Evolutionary conservation across 2,113 vertebrate genomes (phyloP), one percentile per base, ranked within the genome.

Genomic region (Ciconia maguari): DNA sequence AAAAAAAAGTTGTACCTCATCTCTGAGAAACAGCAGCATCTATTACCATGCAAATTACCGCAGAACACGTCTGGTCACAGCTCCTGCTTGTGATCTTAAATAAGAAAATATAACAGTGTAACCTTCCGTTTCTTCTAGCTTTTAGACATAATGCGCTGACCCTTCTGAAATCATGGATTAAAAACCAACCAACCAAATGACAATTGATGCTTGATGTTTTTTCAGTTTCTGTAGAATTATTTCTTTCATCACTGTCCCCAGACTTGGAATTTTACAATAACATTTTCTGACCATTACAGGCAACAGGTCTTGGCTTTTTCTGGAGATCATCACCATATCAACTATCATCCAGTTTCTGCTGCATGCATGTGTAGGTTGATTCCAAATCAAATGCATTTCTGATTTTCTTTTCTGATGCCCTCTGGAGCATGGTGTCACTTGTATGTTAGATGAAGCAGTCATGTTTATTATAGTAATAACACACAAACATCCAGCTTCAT

Each of bases 31-130:
- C 70, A 77, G 90, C 90, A 92, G 36, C 70, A 46, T 64, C 65
- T 61, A 66, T 62, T 90, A 57, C 64, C 82, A 90, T 93, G 92
- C 83, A 93, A 95, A 80, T 94, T 78, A 76, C 54, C 58, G n/a
- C 81, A 86, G 77, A 95, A 74, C 96, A 83, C 29, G 57, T 57
- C 57, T 22, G 52, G 82, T n/a, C 82, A 72, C 65, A 68, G 70
- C 66, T 83, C 42, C 77, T 75, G 64, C 29, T 57, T 38, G 68
- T 89, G 84, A 48, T 69, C 85, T 90, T 76, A 61, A 89, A 90
- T 62, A 80, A 91, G 93, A 65, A 82, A 75, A 62, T 13, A 58
- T 4, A 88, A 83, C 82, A 96, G 75, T 7, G 16, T 75, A 72
- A 92, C 60, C n/a, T 80, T 78, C 65, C 8, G 1, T 38, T 89